Percentiles rank a stretch among this genome's conserved stretches.
These are phyloP conservation scores for Calyptommatus sinebrachiatus DNA, from an alignment of 2,113 vertebrate species.

Conservation along the genomic window DNA sequence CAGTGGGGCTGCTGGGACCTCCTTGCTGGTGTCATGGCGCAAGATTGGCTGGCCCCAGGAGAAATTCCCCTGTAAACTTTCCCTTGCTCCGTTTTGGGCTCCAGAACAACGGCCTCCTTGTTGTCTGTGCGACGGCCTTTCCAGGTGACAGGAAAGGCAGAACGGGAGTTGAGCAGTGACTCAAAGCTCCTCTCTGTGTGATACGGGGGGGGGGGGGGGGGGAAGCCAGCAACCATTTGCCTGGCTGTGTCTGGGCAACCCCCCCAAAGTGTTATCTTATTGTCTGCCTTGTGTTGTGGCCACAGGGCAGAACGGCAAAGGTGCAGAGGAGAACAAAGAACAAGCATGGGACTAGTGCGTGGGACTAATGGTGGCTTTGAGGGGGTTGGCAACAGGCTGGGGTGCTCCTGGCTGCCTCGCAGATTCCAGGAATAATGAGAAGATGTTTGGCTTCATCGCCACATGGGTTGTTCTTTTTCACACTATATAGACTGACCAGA, in stretches of 20 bases:
- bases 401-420: not conserved
- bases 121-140: not conserved
- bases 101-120: not conserved
- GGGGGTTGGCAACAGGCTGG: not conserved
- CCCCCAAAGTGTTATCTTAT: not conserved
- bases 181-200: constrained; percentile 1
- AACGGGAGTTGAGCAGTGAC: not conserved
- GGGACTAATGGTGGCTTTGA: not conserved
- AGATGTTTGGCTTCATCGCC: no score
- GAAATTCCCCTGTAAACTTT: not conserved
- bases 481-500: no score
- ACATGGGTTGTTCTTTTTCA: no score
- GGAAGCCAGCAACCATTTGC: not conserved
- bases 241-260: not conserved
- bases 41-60: not conserved
- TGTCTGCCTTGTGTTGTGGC: not conserved
- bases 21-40: not conserved
- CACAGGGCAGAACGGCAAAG: not conserved
- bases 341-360: not conserved
- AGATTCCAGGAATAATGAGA: not conserved
- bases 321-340: not conserved
- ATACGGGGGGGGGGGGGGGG: no score
- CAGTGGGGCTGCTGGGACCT: no score
- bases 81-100: not conserved
- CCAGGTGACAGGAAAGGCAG: not conserved